phyloP scores from a whole-genome alignment of 2,888 invertebrate species.

The Balanococcus diminutus region DNA sequence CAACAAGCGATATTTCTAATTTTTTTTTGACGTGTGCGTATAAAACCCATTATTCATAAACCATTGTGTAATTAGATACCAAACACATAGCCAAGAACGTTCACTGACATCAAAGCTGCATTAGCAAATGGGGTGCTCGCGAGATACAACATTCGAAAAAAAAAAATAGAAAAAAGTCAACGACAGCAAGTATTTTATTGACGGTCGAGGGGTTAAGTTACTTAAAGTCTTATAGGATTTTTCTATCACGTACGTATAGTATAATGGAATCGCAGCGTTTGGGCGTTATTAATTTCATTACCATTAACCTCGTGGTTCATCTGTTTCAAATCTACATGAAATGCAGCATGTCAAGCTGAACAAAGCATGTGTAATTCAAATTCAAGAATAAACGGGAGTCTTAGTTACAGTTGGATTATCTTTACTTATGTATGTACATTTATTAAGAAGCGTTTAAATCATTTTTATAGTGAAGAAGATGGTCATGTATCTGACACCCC shows the following conservation, averaged over 20 bases:
- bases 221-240: constrained; percentile 8
- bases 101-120: constrained; percentile 42
- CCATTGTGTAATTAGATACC: constrained; percentile 20
- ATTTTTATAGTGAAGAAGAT: too few relatives aligned
- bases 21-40: neutral
- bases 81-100: constrained; percentile 15
- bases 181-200: neutral
- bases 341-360: neutral
- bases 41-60: neutral
- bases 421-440: neutral
- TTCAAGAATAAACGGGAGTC: neutral
- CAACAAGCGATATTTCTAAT: neutral
- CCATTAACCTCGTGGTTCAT: constrained; percentile 3
- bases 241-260: constrained; percentile 35
- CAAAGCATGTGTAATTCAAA: neutral
- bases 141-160: neutral
- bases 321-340: constrained; percentile 22
- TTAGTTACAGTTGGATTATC: neutral
- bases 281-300: neutral
- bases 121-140: neutral
- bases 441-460: neutral
- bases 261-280: constrained; percentile 18
- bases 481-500: too few relatives aligned
- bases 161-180: neutral
- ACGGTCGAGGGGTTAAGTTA: constrained; percentile 16